Conservation (phyloP, 2,113 vertebrate genomes). For the Sturnus vulgaris region DNA sequence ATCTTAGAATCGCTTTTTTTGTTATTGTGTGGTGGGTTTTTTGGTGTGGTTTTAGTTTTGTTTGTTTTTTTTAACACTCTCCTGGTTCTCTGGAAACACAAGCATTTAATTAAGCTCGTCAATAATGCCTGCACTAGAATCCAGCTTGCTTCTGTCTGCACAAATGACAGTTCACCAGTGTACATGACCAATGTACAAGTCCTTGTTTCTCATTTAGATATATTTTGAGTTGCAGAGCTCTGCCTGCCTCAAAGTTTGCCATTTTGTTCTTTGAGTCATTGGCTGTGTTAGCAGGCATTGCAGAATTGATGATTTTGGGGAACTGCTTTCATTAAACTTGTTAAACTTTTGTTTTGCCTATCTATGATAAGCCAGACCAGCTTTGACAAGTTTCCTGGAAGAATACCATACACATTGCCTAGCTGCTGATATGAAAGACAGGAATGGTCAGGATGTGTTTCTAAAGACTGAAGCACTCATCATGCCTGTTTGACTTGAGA, state of each 20-base stretch:
- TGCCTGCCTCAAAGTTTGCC: background rate
- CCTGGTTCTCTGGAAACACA: background rate
- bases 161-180: background rate
- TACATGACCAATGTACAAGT: background rate
- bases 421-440: background rate
- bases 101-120: background rate
- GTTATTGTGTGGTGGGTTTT: background rate
- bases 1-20: background rate
- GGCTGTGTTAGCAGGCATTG: background rate
- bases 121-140: background rate
- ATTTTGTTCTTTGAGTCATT: background rate
- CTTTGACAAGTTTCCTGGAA: background rate
- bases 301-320: background rate
- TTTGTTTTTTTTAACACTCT: background rate
- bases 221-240: background rate
- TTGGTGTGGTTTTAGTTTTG: fast-evolving
- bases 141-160: background rate
- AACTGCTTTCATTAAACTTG: background rate
- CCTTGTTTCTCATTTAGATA: background rate
- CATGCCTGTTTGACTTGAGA: background rate
- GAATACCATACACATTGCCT: background rate
- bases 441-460: background rate
- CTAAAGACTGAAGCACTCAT: background rate
- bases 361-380: background rate
- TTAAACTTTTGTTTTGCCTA: background rate